A percentile compares a stretch with the other conserved stretches of the same genome.
These are phyloP conservation scores for Craterocephalus amniculus DNA, from an alignment of 2,797 vertebrate species.

Conservation along the genomic window DNA sequence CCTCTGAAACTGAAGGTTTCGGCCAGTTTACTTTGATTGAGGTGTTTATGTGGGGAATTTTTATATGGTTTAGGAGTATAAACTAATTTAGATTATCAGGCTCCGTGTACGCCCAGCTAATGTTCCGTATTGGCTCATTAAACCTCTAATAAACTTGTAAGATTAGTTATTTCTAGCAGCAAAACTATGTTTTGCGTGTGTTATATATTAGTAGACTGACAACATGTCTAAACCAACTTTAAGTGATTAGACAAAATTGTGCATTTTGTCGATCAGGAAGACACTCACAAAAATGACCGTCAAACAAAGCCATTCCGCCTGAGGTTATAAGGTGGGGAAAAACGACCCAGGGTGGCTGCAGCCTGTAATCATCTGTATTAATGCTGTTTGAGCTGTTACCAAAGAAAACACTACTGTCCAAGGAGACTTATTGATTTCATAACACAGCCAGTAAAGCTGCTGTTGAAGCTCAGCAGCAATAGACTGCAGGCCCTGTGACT, in stretches of 20 bases:
- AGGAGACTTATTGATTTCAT: conserved; percentile 84
- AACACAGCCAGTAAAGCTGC: conserved; percentile 58
- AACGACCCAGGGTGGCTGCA: conserved; percentile 57
- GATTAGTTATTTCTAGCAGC: too few species aligned
- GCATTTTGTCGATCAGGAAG: conserved; percentile 53
- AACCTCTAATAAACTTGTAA: too few species aligned
- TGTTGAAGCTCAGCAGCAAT: conserved; percentile 46
- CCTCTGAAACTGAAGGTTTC: too few species aligned
- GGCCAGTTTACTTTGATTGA: too few species aligned
- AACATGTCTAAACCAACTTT: not conserved
- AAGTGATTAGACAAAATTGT: conserved; percentile 4
- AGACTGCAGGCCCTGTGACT: conserved; percentile 57
- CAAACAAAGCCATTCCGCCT: conserved; percentile 42
- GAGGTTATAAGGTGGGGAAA: conserved; percentile 66
- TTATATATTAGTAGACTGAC: not conserved
- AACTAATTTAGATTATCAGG: too few species aligned
- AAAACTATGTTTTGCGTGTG: too few species aligned
- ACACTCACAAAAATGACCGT: conserved; percentile 45
- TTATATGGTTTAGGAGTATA: too few species aligned
- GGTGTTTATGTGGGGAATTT: too few species aligned
- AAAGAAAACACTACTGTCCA: conserved; percentile 73
- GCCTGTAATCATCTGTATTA: conserved; percentile 77
- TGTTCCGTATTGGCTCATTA: not conserved
- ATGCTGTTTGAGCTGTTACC: conserved; percentile 69
- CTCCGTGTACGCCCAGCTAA: not conserved